Evolutionary conservation across 2,797 vertebrate species (phyloP).

Genomic region (Oreortyx pictus): DNA sequence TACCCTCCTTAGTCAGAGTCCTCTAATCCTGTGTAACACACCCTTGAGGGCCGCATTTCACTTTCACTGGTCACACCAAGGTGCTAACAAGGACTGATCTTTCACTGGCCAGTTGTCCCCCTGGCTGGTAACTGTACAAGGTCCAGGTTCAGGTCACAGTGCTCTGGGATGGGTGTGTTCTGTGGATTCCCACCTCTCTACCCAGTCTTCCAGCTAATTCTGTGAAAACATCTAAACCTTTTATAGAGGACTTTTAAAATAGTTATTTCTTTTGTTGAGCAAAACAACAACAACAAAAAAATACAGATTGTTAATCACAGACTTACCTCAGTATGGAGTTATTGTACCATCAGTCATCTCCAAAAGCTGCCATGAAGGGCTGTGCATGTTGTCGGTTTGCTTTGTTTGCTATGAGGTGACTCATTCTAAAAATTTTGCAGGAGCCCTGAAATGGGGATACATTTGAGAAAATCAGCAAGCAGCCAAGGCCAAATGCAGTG

Average conservation of each 20-base stretch:
- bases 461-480: not conserved
- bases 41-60: slow-evolving; percentile 9
- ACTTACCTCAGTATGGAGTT: not conserved
- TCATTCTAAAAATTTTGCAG: slow-evolving; percentile 18
- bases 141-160: not conserved
- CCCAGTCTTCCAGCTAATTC: not conserved
- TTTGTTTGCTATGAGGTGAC: slow-evolving; percentile 15
- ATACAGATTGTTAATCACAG: not conserved
- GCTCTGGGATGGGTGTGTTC: not conserved
- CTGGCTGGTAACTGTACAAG: not conserved
- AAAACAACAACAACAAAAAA: not conserved
- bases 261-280: not conserved
- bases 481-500: not conserved
- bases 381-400: not conserved
- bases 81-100: slow-evolving; percentile 21
- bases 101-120: not conserved
- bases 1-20: slow-evolving; percentile 4
- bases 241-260: not conserved
- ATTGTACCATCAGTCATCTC: not conserved
- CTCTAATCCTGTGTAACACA: slow-evolving; percentile 1
- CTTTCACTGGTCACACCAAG: not conserved
- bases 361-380: not conserved
- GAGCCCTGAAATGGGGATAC: not conserved
- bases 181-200: not conserved
- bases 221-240: not conserved